Percentiles rank a stretch among this genome's conserved stretches.
phyloP scores from a whole-genome alignment of 2,797 vertebrate genomes.

The Lycodopsis pacificus region DNA sequence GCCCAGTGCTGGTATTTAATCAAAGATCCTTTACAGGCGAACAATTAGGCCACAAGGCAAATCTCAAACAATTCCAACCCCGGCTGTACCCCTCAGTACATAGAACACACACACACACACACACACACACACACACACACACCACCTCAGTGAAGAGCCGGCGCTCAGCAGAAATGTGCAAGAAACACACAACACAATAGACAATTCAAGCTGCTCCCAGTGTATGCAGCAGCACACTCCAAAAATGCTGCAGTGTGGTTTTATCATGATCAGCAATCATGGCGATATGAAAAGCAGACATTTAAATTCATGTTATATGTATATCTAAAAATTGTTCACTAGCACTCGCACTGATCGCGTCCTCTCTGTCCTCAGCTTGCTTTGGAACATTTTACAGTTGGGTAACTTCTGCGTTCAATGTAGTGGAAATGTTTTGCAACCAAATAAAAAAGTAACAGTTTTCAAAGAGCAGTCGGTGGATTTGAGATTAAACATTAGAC shows the following conservation, averaged over 20 bases:
- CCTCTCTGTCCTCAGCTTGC: not conserved
- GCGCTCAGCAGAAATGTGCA: constrained; percentile 65
- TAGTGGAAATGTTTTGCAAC: not conserved
- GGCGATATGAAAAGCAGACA: constrained; percentile 14
- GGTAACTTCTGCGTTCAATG: not conserved
- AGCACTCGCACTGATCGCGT: not conserved
- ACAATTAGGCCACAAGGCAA: constrained; percentile 79
- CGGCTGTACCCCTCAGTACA: constrained; percentile 35
- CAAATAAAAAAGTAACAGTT: constrained; percentile 19
- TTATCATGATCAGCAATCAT: constrained; percentile 17
- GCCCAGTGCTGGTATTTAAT: constrained; percentile 79
- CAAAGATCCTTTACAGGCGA: constrained; percentile 80
- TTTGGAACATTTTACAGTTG: constrained; percentile 22
- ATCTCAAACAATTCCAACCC: constrained; percentile 74
- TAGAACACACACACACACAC: not conserved
- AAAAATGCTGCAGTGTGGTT: constrained; percentile 8
- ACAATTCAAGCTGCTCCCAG: constrained; percentile 44
- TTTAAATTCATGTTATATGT: not conserved
- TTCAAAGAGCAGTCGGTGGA: not conserved
- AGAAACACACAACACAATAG: constrained; percentile 56
- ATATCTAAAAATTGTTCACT: constrained; percentile 8
- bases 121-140: too few species aligned
- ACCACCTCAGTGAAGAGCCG: constrained; percentile 27
- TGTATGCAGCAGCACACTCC: constrained; percentile 18
- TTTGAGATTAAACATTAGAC: constrained; percentile 53